Evolutionary conservation across 2,888 invertebrate species (phyloP).

Genomic region (Erynnis tages): DNA sequence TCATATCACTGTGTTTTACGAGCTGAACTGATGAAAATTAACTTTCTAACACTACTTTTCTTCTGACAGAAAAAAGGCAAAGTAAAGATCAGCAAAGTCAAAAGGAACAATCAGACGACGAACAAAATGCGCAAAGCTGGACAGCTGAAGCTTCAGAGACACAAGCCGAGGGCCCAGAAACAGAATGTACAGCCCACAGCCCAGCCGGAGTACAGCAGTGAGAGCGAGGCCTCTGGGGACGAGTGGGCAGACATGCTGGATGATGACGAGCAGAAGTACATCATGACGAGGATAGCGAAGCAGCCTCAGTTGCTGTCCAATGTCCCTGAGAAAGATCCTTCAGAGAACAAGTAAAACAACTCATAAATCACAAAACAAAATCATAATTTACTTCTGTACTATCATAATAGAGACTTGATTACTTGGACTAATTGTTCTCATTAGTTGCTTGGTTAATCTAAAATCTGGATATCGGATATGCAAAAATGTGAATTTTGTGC

Average conservation of each 20-base stretch:
- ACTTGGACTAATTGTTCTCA: no score
- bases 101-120: conserved; percentile 80
- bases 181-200: conserved; percentile 53
- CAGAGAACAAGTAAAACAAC: conserved; percentile 33
- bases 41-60: not conserved
- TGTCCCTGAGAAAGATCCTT: conserved; percentile 59
- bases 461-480: no score
- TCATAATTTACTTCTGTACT: no score
- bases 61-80: conserved; percentile 75
- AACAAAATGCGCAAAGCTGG: conserved; percentile 81
- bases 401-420: no score
- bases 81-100: conserved; percentile 77
- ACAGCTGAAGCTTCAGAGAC: conserved; percentile 71
- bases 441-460: no score
- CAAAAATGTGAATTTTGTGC: no score
- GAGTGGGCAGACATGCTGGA: conserved; percentile 83
- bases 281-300: conserved; percentile 65
- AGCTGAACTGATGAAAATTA: no score
- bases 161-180: conserved; percentile 60
- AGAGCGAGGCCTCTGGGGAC: conserved; percentile 73
- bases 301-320: conserved; percentile 66
- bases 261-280: conserved; percentile 78
- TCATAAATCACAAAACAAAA: no score
- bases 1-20: not conserved
- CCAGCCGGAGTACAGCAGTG: conserved; percentile 66